Base-by-base conservation (phyloP, 2,113 vertebrate genomes). In the Prinia subflava region DNA sequence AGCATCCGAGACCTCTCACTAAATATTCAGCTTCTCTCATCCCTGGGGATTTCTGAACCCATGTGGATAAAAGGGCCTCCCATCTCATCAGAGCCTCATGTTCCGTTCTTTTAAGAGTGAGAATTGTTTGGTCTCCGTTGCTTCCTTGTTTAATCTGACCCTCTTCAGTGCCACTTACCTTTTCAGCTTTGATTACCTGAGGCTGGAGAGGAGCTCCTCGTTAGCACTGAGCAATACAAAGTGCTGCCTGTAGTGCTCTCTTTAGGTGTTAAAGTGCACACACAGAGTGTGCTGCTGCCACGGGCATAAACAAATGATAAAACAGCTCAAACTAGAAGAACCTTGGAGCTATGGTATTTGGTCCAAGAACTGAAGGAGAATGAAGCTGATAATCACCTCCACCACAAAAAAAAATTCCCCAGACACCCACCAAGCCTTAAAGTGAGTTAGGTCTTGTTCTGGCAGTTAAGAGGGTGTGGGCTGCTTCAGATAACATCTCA, bases 391-490 rank as follows among this genome's bases (percentile, higher is more conserved):
- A 94, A 94, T 70, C 59, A 0, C 59, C 68, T 65, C 59, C 39
- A 83, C 71, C 68, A 83, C 55, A 47, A 31, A 41, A 90, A 75
- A 81, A 79, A 65, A 37, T 86, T 56, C 89, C 68, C 83, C 67
- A 79, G 85, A 92, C 80, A 50, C 80, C 86, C 91, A 94, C 86
- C 62, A 71, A 92, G 83, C 44, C 59, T 44, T 47, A 78, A 42
- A 67, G 83, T 87, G 81, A 90, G 73, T 94, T 92, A 42, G 19
- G 46, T 96, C 96, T 95, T 97, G 96, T 96, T 93, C 92, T 94
- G 76, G 79, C 92, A 84, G 92, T 92, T 95, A 60, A 6, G 83
- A 96, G 89, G 95, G 95, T 85, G 93, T 97, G 90, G 95, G 10
- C 53, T 74, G 3, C 18, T 90, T 71, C 11, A 75, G 96, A 97